Evolutionary conservation across 2,888 invertebrate genomes (phyloP).

Genomic region (Abrostola tripartita): DNA sequence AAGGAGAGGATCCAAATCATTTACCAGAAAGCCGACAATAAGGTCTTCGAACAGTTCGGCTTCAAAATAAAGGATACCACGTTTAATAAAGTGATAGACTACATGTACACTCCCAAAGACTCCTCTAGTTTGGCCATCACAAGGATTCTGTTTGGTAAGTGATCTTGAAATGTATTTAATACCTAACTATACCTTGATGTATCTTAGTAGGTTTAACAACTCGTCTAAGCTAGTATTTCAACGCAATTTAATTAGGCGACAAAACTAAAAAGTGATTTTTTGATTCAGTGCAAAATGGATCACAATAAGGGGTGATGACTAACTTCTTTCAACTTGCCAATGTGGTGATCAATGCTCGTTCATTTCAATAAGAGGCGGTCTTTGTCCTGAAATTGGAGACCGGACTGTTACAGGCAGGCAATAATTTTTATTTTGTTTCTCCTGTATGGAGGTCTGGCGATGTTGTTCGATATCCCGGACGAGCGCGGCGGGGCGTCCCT

Average conservation of each 20-base stretch:
- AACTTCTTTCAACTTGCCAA: too few relatives aligned
- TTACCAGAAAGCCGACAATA: conserved; percentile 53
- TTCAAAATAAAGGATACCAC: conserved; percentile 69
- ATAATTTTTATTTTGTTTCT: too few relatives aligned
- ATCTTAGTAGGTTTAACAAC: too few relatives aligned
- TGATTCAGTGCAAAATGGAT: too few relatives aligned
- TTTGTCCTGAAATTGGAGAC: too few relatives aligned
- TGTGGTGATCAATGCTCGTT: too few relatives aligned
- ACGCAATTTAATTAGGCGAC: too few relatives aligned
- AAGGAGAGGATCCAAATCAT: conserved; percentile 51
- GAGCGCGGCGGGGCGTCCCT: conserved; percentile 94
- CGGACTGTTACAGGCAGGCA: too few relatives aligned
- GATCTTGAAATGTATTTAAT: background rate
- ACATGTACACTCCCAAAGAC: conserved; percentile 91
- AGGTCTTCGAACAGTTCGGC: conserved; percentile 74
- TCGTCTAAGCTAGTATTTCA: too few relatives aligned
- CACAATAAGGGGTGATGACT: too few relatives aligned
- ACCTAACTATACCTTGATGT: background rate
- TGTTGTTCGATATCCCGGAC: conserved; percentile 95
- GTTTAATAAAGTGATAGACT: conserved; percentile 81
- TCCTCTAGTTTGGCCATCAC: conserved; percentile 93
- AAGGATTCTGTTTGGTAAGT: conserved; percentile 94
- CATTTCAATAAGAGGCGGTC: too few relatives aligned
- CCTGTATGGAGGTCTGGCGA: conserved; percentile 90
- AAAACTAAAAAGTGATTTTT: too few relatives aligned